Percentiles rank a stretch among this genome's conserved stretches.
These are phyloP conservation scores for Erpetoichthys calabaricus DNA, from an alignment of 2,797 vertebrate genomes.

Conservation along the genomic window DNA sequence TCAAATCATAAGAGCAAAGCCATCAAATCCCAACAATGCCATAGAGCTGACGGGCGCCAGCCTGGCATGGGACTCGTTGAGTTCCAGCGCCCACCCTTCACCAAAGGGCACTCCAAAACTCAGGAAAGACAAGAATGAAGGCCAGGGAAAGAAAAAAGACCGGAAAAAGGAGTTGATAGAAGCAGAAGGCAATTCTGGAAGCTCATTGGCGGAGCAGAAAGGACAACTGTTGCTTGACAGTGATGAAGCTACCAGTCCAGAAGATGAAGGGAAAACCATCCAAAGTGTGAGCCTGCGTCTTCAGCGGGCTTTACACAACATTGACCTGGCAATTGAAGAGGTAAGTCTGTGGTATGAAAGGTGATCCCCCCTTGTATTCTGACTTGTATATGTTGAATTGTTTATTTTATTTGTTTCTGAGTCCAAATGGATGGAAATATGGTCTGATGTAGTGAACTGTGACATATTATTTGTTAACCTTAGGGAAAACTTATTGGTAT, in stretches of 20 bases:
- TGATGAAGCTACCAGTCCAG: conserved; percentile 48
- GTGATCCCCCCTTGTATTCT: not conserved
- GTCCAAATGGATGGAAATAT: conserved; percentile 6
- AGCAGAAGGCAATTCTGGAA: conserved; percentile 37
- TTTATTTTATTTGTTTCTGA: too few species aligned
- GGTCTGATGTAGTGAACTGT: conserved; percentile 2
- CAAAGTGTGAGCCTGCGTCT: conserved; percentile 51
- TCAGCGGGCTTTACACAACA: conserved; percentile 68
- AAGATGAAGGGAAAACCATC: conserved; percentile 47
- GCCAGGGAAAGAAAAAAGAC: conserved; percentile 37
- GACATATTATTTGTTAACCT: not conserved
- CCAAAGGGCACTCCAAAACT: conserved; percentile 66
- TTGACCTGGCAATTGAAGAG: conserved; percentile 68
- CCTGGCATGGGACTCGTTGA: conserved; percentile 75
- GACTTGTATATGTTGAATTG: too few species aligned
- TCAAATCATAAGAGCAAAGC: conserved; percentile 61
- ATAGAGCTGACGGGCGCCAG: conserved; percentile 75
- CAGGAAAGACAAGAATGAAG: conserved; percentile 50
- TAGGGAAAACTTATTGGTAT: conserved; percentile 79
- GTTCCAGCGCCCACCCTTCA: conserved; percentile 72
- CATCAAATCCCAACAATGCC: conserved; percentile 58
- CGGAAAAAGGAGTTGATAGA: conserved; percentile 39
- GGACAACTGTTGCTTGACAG: conserved; percentile 64
- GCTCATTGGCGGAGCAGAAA: conserved; percentile 58
- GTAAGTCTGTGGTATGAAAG: conserved; percentile 25